phyloP scores from a whole-genome alignment of 2,797 vertebrate genomes.

The Merluccius polli region DNA sequence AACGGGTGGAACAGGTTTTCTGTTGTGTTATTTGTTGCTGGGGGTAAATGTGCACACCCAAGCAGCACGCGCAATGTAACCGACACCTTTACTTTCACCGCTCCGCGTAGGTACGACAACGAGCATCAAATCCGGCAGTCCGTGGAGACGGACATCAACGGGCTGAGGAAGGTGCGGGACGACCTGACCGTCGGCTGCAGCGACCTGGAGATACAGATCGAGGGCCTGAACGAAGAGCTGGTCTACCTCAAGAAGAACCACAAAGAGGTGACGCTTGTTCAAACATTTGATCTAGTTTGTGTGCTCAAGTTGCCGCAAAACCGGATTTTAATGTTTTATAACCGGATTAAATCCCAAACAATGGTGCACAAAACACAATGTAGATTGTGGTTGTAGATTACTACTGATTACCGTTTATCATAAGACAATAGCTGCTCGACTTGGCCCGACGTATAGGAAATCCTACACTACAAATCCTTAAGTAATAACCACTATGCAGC shows the following conservation, averaged over 20 bases:
- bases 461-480: background rate
- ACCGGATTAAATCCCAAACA: background rate
- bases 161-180: slow-evolving; percentile 67
- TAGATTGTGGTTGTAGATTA: no score
- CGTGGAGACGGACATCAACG: slow-evolving; percentile 64
- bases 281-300: background rate
- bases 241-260: slow-evolving; percentile 75
- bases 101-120: slow-evolving; percentile 62
- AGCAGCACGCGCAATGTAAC: background rate
- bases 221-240: slow-evolving; percentile 73
- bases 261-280: slow-evolving; percentile 56
- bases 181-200: slow-evolving; percentile 65
- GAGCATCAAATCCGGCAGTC: slow-evolving; percentile 63
- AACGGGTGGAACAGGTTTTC: slow-evolving; percentile 48
- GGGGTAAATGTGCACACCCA: background rate
- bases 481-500: background rate
- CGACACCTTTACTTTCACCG: background rate
- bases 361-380: background rate
- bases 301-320: background rate
- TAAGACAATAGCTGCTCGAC: background rate
- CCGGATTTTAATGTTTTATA: no score
- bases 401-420: no score
- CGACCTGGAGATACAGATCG: slow-evolving; percentile 72
- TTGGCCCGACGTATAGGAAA: background rate
- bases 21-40: background rate